Evolutionary conservation across 37 sponge, comb jelly and placozoan species (phyloP), one percentile per base, ranked within the genome.

Genomic region (Haliclona indistincta): DNA sequence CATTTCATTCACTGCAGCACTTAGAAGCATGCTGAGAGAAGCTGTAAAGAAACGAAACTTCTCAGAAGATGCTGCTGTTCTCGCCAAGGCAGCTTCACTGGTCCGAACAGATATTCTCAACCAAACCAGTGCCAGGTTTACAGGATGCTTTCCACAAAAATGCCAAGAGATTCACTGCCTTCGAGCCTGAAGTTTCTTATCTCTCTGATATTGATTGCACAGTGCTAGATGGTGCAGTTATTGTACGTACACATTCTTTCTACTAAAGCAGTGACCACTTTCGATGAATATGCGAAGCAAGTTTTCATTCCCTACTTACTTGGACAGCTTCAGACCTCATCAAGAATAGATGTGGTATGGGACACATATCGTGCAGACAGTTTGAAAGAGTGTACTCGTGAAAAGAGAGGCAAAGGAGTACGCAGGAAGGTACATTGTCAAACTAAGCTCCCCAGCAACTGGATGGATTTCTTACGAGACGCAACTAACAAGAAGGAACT

Each of bases 401-500:
- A 71, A 30, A 71, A 71, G 36, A 26, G 73, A 51, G 55, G 73
- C 13, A 71, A n/a, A 32, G 54, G 54, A 44, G 73, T 71, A 32
- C 53, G 73, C 15, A 47, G 30, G 25, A 70, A 70, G 44, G 49
- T 47, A 17, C 13, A 23, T 20, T 8, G 23, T 61, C 13, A 19
- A 61, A 65, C 38, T 37, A 29, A 65, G 37, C 20, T 47, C 22
- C 45, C 45, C 33, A 17, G 35, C 26, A 72, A 51, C 25, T 53
- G 53, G 53, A 53, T 38, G 20, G 80, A 79, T 28, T 79, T 79
- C 56, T 58, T 79, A 29, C 70, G 60, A 38, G 71, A 79, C 45
- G 11, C 80, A 40, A 38, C 37, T 28, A 79, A 79, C 71, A 79
- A 79, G 62, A 40, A 33, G 38, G 80, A 79, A 42, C 43, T 79